Evolutionary conservation across 2,113 vertebrate species (phyloP), one percentile per base, ranked within the genome.

Genomic region (Athene noctua): DNA sequence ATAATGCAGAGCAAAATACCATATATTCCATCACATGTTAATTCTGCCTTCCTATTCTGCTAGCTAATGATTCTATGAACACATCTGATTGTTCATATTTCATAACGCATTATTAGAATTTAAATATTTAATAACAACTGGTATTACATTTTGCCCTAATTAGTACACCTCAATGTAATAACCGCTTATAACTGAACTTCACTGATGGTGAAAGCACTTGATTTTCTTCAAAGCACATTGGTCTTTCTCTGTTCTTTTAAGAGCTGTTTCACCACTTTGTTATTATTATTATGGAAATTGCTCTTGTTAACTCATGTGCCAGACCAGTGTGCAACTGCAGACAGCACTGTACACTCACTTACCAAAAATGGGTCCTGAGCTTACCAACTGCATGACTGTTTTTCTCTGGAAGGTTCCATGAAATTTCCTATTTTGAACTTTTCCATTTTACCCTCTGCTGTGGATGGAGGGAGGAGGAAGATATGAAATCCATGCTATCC

Each of bases 141-240:
- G 4, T 18, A 86, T 73, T 75, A 82, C 15, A 42, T 8, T 75
- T 47, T 88, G 26, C 13, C 29, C 32, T 23, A 73, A 21, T 90
- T 73, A 92, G 36, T 32, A 62, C 29, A 79, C 13, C 26, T 59
- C 38, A 70, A 2, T n/a, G 34, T 46, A 79, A 42, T 63, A 75
- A 85, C 11, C 47, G 38, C 65, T 49, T 46, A 40, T 44, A 80
- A 68, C 4, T 74, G 47, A 49, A 55, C 18, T 80, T 36, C 29
- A 62, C 0, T 5, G 11, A 71, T 11, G 23, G 9, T 4, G 8
- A 73, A 10, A 82, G 44, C 1, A 4, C n/a, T 75, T 3, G 0
- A 8, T 86, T 74, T 67, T 81, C 59, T 80, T 88, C 46, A 70
- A 66, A 91, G 55, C 32, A 71, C 17, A 13, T 2, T 52, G 42